phyloP scores from a whole-genome alignment of 2,113 vertebrate genomes.

The Podiceps cristatus region DNA sequence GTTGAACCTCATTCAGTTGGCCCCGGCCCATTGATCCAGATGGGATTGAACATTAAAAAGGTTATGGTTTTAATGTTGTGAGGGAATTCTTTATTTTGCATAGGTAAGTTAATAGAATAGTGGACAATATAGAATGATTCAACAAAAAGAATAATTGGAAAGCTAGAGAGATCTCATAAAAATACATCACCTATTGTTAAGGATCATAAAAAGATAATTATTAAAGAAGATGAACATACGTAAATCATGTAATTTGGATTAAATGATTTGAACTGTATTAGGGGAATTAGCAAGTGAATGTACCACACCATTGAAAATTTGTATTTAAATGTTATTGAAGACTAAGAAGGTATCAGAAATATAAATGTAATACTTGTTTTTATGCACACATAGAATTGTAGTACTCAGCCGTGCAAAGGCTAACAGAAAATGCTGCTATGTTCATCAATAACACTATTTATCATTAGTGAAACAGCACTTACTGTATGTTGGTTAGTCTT shows the following conservation, averaged over 20 bases:
- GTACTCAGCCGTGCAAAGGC: neutral
- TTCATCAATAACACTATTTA: neutral
- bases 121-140: neutral
- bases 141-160: neutral
- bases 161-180: neutral
- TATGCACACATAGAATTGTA: neutral
- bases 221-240: neutral
- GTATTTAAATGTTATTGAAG: neutral
- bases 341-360: neutral
- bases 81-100: neutral
- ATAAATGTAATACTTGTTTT: neutral
- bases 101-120: neutral
- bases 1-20: no score
- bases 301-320: neutral
- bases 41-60: neutral
- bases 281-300: neutral
- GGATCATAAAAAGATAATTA: neutral
- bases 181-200: neutral
- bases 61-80: neutral
- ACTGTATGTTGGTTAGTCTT: neutral
- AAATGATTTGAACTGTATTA: neutral
- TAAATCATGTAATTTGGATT: slow-evolving; percentile 5
- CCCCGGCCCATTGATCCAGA: no score
- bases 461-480: neutral
- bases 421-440: neutral